A percentile compares a stretch with the other conserved stretches of the same genome.
Conservation (phyloP, 2,888 invertebrate genomes). For the Brenthis ino region DNA sequence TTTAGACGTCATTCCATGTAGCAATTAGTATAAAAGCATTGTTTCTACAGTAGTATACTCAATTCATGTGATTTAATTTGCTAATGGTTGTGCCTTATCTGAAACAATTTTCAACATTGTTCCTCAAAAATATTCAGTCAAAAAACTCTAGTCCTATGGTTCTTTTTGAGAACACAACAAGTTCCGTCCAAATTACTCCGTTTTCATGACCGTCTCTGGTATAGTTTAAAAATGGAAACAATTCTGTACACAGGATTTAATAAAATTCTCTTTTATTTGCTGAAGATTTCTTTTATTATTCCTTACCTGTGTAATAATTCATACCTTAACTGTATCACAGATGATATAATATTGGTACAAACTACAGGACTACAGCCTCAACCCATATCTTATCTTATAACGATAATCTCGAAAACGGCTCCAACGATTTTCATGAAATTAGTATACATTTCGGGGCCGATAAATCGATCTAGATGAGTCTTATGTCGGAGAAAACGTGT, state of each 20-base stretch:
- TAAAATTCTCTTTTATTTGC: slow-evolving; percentile 36
- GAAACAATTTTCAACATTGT: slow-evolving; percentile 56
- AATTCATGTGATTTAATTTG: slow-evolving; percentile 42
- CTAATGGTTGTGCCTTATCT: slow-evolving; percentile 74
- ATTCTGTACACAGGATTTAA: slow-evolving; percentile 28
- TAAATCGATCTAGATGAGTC: too few species aligned
- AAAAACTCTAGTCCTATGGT: slow-evolving; percentile 70
- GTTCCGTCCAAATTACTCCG: slow-evolving; percentile 79
- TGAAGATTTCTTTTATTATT: slow-evolving; percentile 18
- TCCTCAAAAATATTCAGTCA: slow-evolving; percentile 60
- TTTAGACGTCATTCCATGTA: slow-evolving; percentile 24
- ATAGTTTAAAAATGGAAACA: slow-evolving; percentile 24
- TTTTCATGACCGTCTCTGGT: slow-evolving; percentile 52
- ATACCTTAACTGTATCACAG: neutral
- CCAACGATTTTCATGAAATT: too few species aligned
- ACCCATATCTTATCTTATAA: too few species aligned
- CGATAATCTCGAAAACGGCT: too few species aligned
- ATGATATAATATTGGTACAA: too few species aligned
- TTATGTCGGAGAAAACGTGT: too few species aligned
- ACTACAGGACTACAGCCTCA: too few species aligned
- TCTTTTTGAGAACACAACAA: slow-evolving; percentile 57
- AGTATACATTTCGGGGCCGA: too few species aligned
- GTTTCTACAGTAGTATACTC: slow-evolving; percentile 21
- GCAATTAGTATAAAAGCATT: slow-evolving; percentile 19
- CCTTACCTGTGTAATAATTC: neutral